phyloP scores from a whole-genome alignment of 2,797 vertebrate species.

The Oreortyx pictus region DNA sequence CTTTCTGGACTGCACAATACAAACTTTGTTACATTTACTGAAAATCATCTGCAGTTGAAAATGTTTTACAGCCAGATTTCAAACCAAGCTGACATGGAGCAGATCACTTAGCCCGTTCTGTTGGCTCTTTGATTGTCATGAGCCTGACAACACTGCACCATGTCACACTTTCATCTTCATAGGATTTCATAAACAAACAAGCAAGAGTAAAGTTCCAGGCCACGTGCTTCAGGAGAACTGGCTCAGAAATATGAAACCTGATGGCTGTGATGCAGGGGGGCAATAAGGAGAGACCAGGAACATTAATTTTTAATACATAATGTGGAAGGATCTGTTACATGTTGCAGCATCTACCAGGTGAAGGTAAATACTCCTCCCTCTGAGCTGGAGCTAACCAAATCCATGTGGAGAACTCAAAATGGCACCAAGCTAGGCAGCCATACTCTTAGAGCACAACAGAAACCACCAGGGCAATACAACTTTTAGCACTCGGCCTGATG shows the following conservation, averaged over 20 bases:
- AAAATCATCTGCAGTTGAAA: not conserved
- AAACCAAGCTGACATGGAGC: not conserved
- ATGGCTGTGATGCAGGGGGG: not conserved
- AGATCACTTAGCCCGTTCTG: not conserved
- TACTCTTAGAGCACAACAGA: no score
- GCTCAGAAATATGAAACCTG: not conserved
- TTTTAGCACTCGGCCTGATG: rapidly evolving
- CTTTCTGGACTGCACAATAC: not conserved
- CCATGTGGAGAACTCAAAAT: not conserved
- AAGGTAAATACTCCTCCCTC: not conserved
- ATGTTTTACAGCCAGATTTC: not conserved
- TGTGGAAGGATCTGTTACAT: not conserved
- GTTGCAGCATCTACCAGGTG: not conserved
- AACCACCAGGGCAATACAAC: rapidly evolving
- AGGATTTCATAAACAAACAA: not conserved
- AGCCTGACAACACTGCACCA: not conserved
- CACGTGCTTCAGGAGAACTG: not conserved
- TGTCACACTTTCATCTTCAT: not conserved
- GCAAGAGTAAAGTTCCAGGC: not conserved
- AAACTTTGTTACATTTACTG: not conserved
- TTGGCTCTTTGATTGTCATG: not conserved
- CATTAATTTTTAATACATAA: not conserved
- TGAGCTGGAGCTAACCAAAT: not conserved
- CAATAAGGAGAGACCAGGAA: not conserved
- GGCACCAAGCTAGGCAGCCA: rapidly evolving